Conservation (phyloP, 2,797 vertebrate species). For the Sebastes nivosus region DNA sequence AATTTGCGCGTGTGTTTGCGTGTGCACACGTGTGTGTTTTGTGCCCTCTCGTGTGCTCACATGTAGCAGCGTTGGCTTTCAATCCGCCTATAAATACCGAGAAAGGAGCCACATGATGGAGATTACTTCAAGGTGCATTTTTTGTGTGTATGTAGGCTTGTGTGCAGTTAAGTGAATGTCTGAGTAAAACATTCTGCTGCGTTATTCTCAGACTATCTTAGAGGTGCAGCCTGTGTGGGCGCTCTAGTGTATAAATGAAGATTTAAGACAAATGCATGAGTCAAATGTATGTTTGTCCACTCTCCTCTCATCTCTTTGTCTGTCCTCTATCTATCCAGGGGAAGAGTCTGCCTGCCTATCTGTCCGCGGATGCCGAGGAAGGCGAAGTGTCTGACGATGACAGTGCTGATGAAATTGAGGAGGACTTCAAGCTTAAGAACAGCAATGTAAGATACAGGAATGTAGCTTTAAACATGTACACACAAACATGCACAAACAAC, state of each 20-base stretch:
- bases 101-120: constrained; percentile 7
- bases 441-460: constrained; percentile 85
- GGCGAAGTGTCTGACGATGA: constrained; percentile 98
- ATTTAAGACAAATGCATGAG: background rate
- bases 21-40: constrained; percentile 24
- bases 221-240: constrained; percentile 30
- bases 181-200: constrained; percentile 11
- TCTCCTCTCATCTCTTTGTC: background rate
- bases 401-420: constrained; percentile 98
- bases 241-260: background rate
- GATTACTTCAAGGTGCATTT: background rate
- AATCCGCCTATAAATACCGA: constrained; percentile 16
- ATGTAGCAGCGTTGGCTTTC: constrained; percentile 10
- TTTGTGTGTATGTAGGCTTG: background rate
- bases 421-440: constrained; percentile 94
- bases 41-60: constrained; percentile 5
- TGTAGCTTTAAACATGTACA: background rate
- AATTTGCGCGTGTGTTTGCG: constrained; percentile 13
- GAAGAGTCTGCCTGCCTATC: constrained; percentile 91
- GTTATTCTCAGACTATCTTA: constrained; percentile 8
- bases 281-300: background rate
- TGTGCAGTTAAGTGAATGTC: background rate
- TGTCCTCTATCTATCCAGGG: constrained; percentile 80
- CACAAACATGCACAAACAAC: background rate
- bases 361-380: constrained; percentile 94